Base-by-base conservation (phyloP, 2,113 vertebrate species). In the Gnathonemus longibarbis region DNA sequence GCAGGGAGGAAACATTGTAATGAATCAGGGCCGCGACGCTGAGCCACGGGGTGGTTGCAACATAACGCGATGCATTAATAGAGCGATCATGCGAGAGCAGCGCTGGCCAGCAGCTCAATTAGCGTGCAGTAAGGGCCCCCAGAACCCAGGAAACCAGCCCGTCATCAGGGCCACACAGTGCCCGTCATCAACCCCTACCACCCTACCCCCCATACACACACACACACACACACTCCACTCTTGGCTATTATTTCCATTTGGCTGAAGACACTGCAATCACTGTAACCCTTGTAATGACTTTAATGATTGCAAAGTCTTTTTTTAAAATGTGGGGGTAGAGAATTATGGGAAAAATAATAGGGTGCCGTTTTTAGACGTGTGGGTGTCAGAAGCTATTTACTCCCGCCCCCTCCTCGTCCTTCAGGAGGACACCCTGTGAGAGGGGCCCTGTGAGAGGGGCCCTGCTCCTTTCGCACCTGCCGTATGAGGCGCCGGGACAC, bases 1-100 rank as follows among this genome's bases (percentile, higher is more conserved):
- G 46, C 24, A 10, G 91, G 85, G 90, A 48, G 66, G 35, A 27
- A 48, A 80, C 58, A 84, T 0, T 66, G 50, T 66, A 92, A 92
- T 87, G 77, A 91, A 92, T 92, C 89, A 91, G 90, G 87, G 90
- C 80, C 92, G 8, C 3, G 46, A 21, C 1, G 0, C 86, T 91
- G 91, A 90, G 88, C 89, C 91, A 45, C 24, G 90, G 39, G 70
- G 45, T n/a, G 49, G 5, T 0, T 89, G 49, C 90, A 92, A 90
- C 1, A 66, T 88, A 24, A 2, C 2, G 19, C 87, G 48, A 90
- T 8, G 91, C 62, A 89, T 52, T 89, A 84, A 92, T 90, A 39
- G 8, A 50, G 62, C 89, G 90, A 42, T 70, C 58, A 84, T 0
- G 89, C 80, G 88, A 90, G 46, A 15, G 10, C 88, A 91, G 45